Conservation (phyloP, 2,888 invertebrate species). For the Eumerus sabulonum region DNA sequence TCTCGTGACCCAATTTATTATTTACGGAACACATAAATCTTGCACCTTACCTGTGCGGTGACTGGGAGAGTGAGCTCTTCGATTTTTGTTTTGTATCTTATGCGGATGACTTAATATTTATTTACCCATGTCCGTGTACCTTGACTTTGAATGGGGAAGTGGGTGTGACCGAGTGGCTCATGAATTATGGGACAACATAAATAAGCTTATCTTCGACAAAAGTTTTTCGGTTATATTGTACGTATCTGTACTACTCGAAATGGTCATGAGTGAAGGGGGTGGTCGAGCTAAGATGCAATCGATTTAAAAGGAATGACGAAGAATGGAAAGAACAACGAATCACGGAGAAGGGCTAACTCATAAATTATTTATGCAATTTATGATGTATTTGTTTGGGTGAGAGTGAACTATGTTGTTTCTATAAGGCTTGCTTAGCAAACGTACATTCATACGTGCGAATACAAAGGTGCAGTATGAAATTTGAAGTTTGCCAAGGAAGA, state of each 20-base stretch:
- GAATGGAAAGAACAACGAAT: background rate
- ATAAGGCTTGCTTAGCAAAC: no score
- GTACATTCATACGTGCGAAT: no score
- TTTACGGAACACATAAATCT: constrained; percentile 50
- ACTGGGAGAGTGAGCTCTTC: background rate
- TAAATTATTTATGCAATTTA: constrained; percentile 51
- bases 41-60: constrained; percentile 1
- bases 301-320: constrained; percentile 12
- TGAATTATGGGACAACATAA: constrained; percentile 57
- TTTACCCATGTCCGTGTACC: background rate
- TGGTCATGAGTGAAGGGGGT: constrained; percentile 39
- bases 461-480: no score
- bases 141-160: constrained; percentile 18
- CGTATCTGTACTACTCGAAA: constrained; percentile 7
- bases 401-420: constrained; percentile 14
- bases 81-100: constrained; percentile 25
- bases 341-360: constrained; percentile 11
- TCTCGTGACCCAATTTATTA: constrained; percentile 52
- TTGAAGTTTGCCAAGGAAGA: no score
- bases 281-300: constrained; percentile 26
- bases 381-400: constrained; percentile 40
- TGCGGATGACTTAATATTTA: constrained; percentile 46
- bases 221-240: constrained; percentile 29
- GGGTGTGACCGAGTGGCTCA: constrained; percentile 23
- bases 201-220: constrained; percentile 60